Evolutionary conservation across 2,888 invertebrate genomes (phyloP), one percentile per base, ranked within the genome.

Genomic region (Cordilura impudica): DNA sequence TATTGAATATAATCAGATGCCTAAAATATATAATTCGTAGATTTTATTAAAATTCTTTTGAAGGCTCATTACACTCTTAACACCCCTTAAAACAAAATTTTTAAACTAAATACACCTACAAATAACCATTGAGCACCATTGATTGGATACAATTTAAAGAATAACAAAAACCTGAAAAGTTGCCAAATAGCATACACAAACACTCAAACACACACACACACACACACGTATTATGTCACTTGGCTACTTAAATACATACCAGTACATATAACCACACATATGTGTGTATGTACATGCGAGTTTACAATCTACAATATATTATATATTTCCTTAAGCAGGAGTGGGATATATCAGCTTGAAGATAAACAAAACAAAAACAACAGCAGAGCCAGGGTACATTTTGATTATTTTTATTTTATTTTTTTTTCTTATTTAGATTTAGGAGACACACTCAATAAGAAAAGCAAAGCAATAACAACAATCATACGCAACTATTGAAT

Each of bases 391-490:
- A 4, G n/a, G 0, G n/a, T 39, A 39, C 4, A 39, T 18, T 61
- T 39, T 56, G 39, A 35, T 19, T 6, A 21, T 39, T 39, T 19
- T 21, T 23, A n/a, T n/a, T n/a, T n/a, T n/a, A n/a, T n/a, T n/a
- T n/a, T n/a, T n/a, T n/a, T n/a, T n/a, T n/a, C n/a, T n/a, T n/a
- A n/a, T n/a, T 39, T 39, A 4, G 29, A 18, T 51, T 56, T 56
- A 51, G 43, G 63, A 75, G 75, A 76, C 75, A 39, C 2, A 39
- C 49, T 67, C 61, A 56, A 63, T 56, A 56, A 21, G 56, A 54
- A 60, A 61, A 16, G 51, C 61, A 60, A 47, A 31, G 8, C 70
- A 63, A 66, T n/a, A 77, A 56, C 43, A 54, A 60, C 61, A 45
- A 63, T 56, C 14, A 31, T 16, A 49, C 31, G 18, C 61, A 54